These are phyloP conservation scores for Tenthredo distinguenda DNA, from an alignment of 2,888 invertebrate species.

Conservation along the genomic window DNA sequence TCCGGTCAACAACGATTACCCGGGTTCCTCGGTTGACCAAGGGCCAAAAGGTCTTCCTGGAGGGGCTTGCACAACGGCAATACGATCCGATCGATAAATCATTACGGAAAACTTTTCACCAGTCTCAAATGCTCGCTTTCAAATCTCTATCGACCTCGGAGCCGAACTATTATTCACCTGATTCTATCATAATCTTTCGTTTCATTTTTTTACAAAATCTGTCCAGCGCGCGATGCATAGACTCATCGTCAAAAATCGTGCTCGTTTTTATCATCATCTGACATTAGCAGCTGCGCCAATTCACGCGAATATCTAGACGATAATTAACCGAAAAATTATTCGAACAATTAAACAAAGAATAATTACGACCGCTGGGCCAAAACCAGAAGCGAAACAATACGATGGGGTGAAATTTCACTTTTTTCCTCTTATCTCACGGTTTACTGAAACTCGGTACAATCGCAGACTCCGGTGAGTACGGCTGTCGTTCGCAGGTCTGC, in stretches of 20 bases:
- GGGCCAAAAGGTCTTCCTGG: slow-evolving; percentile 16
- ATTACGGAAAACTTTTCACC: neutral
- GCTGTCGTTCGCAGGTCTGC: neutral
- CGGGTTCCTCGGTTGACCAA: slow-evolving; percentile 15
- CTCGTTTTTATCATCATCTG: neutral
- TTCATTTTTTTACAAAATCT: neutral
- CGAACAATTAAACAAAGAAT: neutral
- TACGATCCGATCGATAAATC: slow-evolving; percentile 21
- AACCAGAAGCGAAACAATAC: neutral
- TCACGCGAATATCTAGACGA: neutral
- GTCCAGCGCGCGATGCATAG: too few species aligned
- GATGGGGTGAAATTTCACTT: neutral
- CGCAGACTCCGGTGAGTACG: neutral
- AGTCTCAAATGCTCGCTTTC: neutral
- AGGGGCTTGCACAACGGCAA: neutral
- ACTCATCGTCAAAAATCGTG: neutral
- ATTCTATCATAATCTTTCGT: neutral
- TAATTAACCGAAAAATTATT: neutral
- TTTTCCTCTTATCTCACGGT: neutral
- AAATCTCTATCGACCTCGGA: neutral
- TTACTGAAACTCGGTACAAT: neutral
- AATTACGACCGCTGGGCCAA: neutral
- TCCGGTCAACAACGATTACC: slow-evolving; percentile 26
- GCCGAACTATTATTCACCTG: neutral
- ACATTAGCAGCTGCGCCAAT: neutral